Percentiles rank a stretch among this genome's conserved stretches.
These are phyloP conservation scores for Pteria penguin DNA, from an alignment of 2,888 invertebrate genomes.

Conservation along the genomic window DNA sequence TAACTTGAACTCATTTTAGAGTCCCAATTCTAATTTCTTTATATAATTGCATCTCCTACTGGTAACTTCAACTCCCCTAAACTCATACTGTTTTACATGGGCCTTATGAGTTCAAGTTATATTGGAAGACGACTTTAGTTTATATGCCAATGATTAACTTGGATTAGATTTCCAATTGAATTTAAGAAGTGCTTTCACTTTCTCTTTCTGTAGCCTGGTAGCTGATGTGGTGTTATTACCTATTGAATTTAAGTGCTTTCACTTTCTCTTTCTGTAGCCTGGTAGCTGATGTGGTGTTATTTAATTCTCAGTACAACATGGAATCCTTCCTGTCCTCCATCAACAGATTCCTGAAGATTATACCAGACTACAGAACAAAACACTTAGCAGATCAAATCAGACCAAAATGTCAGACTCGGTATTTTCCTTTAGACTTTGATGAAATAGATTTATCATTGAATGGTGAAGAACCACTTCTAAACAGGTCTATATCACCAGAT, in stretches of 20 bases:
- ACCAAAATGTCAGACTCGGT: slow-evolving; percentile 84
- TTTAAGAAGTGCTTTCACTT: no score
- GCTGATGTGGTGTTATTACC: slow-evolving; percentile 86
- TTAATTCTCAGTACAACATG: slow-evolving; percentile 87
- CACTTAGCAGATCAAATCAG: slow-evolving; percentile 82
- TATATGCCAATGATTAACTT: no score
- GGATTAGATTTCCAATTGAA: no score
- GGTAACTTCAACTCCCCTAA: no score
- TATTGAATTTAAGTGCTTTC: no score
- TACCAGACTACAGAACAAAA: slow-evolving; percentile 85
- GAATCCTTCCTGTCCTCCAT: slow-evolving; percentile 85
- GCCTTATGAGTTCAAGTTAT: no score
- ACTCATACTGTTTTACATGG: no score
- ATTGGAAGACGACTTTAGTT: no score
- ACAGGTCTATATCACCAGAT: neutral
- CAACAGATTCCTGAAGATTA: slow-evolving; percentile 83
- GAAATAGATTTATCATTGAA: no score
- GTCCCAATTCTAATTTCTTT: no score
- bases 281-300: slow-evolving; percentile 85
- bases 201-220: slow-evolving; percentile 85
- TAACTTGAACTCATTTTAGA: no score
- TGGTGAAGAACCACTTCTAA: neutral
- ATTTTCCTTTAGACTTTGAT: slow-evolving; percentile 82
- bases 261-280: slow-evolving; percentile 83
- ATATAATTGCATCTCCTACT: no score